phyloP scores from a whole-genome alignment of 1,140 invertebrate species.

The Sycophaga agraensis region DNA sequence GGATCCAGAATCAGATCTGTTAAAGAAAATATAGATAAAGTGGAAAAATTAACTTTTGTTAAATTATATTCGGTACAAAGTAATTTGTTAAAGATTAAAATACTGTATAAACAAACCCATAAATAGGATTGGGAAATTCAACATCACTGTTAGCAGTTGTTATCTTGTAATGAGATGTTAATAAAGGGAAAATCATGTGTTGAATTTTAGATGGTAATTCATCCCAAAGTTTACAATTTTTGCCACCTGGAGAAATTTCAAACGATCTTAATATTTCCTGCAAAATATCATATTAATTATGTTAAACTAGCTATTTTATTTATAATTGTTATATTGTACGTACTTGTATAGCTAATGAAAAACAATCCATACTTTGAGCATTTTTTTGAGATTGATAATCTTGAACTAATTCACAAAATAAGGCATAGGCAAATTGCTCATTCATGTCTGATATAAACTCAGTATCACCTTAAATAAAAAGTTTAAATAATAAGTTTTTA shows the following conservation, averaged over 20 bases:
- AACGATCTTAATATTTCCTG: conserved; percentile 73
- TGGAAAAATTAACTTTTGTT: conserved; percentile 10
- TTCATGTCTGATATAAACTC: conserved; percentile 49
- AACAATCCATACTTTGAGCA: conserved; percentile 70
- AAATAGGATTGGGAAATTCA: conserved; percentile 50
- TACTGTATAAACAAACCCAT: conserved; percentile 42
- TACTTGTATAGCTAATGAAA: conserved; percentile 70
- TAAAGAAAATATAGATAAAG: conserved; percentile 32
- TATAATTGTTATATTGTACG: background rate
- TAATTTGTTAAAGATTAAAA: background rate
- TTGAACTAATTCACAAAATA: conserved; percentile 67
- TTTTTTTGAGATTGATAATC: conserved; percentile 76
- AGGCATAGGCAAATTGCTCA: conserved; percentile 66
- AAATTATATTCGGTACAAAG: background rate
- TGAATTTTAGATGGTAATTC: conserved; percentile 66
- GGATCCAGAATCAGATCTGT: conserved; percentile 65
- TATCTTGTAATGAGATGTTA: conserved; percentile 61
- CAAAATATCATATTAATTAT: conserved; percentile 1
- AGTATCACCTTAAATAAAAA: conserved; percentile 39
- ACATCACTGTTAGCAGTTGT: conserved; percentile 33
- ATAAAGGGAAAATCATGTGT: conserved; percentile 70
- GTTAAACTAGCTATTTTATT: background rate
- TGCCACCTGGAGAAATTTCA: conserved; percentile 66
- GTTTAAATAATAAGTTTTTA: conserved; percentile 13
- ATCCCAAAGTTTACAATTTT: conserved; percentile 66